A percentile compares a stretch with the other conserved stretches of the same genome.
Evolutionary conservation across 2,888 invertebrate genomes (phyloP).

Genomic region (Siphlonurus alternatus): DNA sequence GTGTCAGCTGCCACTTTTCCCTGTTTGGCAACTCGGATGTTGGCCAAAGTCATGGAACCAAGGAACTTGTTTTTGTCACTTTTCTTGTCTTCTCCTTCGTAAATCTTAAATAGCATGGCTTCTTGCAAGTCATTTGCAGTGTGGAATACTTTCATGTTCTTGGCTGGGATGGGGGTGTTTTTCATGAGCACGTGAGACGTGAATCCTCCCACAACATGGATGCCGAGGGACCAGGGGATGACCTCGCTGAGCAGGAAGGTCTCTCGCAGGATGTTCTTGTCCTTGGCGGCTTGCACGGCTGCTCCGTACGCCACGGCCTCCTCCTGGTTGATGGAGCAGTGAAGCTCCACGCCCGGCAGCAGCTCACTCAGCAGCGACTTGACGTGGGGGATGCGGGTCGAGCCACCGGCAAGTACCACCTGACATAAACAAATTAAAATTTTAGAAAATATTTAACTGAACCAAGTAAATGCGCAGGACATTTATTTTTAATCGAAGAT

Average conservation of each 20-base stretch:
- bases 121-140: neutral
- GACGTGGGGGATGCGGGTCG: neutral
- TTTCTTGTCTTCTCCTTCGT: neutral
- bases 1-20: neutral
- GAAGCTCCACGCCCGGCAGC: neutral
- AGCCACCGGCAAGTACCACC: neutral
- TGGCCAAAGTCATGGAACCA: neutral
- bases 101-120: neutral
- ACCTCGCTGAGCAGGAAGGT: neutral
- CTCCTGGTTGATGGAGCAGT: neutral
- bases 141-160: neutral
- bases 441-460: too few species aligned
- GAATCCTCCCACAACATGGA: neutral
- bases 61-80: neutral
- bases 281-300: neutral
- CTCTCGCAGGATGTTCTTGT: neutral
- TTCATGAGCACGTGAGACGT: neutral
- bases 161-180: neutral
- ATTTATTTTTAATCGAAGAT: too few species aligned
- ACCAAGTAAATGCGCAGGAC: too few species aligned
- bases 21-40: neutral
- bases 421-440: too few species aligned
- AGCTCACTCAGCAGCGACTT: neutral
- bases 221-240: neutral
- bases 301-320: neutral